Conservation (phyloP, 2,797 vertebrate species). For the Coendou prehensilis region DNA sequence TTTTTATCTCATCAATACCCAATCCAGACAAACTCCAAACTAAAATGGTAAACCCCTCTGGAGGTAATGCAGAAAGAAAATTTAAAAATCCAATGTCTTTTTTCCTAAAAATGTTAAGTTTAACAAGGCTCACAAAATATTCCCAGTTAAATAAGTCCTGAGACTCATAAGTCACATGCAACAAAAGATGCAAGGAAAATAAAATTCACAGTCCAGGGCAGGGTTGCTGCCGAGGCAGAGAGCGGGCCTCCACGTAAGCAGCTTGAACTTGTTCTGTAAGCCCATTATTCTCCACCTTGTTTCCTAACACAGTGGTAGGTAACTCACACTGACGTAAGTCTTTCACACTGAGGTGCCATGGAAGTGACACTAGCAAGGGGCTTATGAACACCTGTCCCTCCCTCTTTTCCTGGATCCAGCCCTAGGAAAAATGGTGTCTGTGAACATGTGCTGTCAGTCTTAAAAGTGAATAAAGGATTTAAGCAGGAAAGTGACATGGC, state of each 20-base stretch:
- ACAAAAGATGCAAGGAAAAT: background rate
- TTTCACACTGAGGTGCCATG: background rate
- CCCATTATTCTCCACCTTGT: background rate
- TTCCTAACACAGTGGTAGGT: background rate
- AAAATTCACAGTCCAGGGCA: background rate
- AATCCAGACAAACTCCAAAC: slow-evolving; percentile 29
- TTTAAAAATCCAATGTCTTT: background rate
- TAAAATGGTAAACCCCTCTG: slow-evolving; percentile 39
- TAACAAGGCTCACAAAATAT: slow-evolving; percentile 31
- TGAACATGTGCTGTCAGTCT: background rate
- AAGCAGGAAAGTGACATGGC: background rate
- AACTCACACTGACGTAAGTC: background rate
- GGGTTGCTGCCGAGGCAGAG: background rate
- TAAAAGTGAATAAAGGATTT: background rate
- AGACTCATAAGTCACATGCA: background rate
- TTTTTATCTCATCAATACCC: slow-evolving; percentile 24
- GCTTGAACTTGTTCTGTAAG: background rate
- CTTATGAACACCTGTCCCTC: background rate
- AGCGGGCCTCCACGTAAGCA: background rate
- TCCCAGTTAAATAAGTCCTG: background rate
- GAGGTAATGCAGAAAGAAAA: background rate
- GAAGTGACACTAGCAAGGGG: background rate
- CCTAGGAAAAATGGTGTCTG: background rate
- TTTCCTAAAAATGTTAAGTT: background rate
- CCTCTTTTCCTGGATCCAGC: background rate